Conservation (phyloP, 2,888 invertebrate species). For the Mesorhabditis sp. region DNA sequence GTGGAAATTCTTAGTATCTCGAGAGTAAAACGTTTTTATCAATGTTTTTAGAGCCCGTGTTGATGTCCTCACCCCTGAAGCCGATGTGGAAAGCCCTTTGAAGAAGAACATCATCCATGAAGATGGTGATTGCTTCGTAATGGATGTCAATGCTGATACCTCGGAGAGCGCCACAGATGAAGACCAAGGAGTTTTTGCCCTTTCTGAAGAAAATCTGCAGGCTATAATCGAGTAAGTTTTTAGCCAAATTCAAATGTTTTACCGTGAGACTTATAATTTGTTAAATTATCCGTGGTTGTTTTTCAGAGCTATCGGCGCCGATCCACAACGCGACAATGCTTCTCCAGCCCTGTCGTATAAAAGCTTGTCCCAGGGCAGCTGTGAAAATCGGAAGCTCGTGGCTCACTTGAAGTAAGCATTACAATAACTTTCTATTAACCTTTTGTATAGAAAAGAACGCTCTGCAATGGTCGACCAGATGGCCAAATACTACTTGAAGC, state of each 20-base stretch:
- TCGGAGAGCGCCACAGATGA: not conserved
- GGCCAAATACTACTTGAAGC: slow-evolving; percentile 22
- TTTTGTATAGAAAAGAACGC: not conserved
- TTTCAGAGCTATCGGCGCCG: no score
- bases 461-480: not conserved
- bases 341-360: not conserved
- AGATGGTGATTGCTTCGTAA: slow-evolving; percentile 4
- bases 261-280: not conserved
- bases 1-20: not conserved
- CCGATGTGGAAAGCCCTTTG: slow-evolving; percentile 1
- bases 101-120: not conserved
- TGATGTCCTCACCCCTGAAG: not conserved
- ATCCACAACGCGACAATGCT: not conserved
- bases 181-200: not conserved
- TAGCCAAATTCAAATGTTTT: not conserved
- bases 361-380: not conserved
- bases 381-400: slow-evolving; percentile 3
- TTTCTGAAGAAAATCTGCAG: not conserved
- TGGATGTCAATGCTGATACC: not conserved
- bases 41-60: not conserved
- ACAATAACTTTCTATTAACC: not conserved
- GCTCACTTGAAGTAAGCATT: not conserved
- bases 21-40: no score
- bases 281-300: not conserved
- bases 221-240: not conserved